Base-by-base conservation (phyloP, 1,140 invertebrate genomes). In the Bombus cullumanus region DNA sequence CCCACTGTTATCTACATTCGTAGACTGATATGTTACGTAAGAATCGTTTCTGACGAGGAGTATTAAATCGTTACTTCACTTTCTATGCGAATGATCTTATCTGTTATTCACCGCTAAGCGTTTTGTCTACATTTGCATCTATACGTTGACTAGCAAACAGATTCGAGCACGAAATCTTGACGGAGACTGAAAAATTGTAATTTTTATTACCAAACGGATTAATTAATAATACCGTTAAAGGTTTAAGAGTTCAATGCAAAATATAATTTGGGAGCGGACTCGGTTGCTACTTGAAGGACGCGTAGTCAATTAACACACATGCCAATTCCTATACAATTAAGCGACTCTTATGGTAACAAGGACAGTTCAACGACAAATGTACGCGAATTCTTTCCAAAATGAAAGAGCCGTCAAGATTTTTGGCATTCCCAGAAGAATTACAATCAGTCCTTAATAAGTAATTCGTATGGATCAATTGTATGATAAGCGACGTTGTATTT, bases 251-350 rank as follows among this genome's bases (percentile, higher is more conserved):
- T 41, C 2, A 39, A 10, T 3, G 34, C 12, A 9, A 75, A 66
- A 37, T 68, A 15, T 43, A 79, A 62, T 72, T 59, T 25, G 74
- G 64, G 4, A 43, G 1, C 4, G 22, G 25, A n/a, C 0, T 39
- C n/a, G 34, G 77, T 83, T 62, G 53, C 22, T 1, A 31, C 39
- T 28, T 78, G 53, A 73, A 81, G 88, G 87, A 82, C 79, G 86
- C 43, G 62, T 3, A 1, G 73, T 77, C 84, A 85, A 88, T 91
- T 86, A 90, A 91, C 88, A 73, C 77, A 53, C 81, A 28, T 22
- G 77, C 31, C 59, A 75, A 85, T 89, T 88, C 87, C 88, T 90
- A 85, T 53, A 82, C 84, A 81, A 89, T 90, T 90, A 92, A 83
- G 81, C 76, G 86, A 73, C 86, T 83, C 80, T 87, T 84, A 78